Conservation (phyloP, 2,113 vertebrate genomes). For the Eurypyga helias region DNA sequence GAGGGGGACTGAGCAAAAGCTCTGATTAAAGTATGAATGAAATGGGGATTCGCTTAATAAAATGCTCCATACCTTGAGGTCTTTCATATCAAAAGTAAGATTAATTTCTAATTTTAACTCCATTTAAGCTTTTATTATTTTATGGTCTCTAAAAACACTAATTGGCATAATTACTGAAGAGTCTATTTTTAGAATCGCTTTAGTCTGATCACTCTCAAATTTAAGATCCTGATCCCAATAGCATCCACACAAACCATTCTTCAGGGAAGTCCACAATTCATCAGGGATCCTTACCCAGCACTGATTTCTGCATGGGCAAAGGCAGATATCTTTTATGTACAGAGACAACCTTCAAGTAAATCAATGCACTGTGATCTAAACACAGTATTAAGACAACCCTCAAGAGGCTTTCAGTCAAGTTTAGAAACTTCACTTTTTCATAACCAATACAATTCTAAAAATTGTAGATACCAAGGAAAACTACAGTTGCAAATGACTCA, state of each 20-base stretch:
- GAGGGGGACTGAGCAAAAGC: not conserved
- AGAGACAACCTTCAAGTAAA: not conserved
- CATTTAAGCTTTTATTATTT: not conserved
- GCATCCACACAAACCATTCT: not conserved
- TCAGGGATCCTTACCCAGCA: not conserved
- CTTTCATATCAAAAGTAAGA: not conserved
- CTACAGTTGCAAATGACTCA: conserved; percentile 25
- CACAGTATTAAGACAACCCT: not conserved
- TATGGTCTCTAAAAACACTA: not conserved
- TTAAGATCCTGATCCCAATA: not conserved
- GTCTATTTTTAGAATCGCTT: not conserved
- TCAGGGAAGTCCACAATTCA: not conserved
- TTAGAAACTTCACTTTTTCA: not conserved
- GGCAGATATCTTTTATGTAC: not conserved
- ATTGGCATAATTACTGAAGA: not conserved
- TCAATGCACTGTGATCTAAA: not conserved
- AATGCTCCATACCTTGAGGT: not conserved
- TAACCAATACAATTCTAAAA: not conserved
- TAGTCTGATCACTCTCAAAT: not conserved
- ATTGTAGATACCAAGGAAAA: not conserved
- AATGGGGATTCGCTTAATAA: not conserved
- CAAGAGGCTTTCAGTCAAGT: not conserved
- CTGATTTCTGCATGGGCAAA: not conserved
- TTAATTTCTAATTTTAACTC: not conserved
- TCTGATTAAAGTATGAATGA: not conserved